Evolutionary conservation across 2,888 invertebrate genomes (phyloP), one percentile per base, ranked within the genome.

Genomic region (Ptychoptera contaminata): DNA sequence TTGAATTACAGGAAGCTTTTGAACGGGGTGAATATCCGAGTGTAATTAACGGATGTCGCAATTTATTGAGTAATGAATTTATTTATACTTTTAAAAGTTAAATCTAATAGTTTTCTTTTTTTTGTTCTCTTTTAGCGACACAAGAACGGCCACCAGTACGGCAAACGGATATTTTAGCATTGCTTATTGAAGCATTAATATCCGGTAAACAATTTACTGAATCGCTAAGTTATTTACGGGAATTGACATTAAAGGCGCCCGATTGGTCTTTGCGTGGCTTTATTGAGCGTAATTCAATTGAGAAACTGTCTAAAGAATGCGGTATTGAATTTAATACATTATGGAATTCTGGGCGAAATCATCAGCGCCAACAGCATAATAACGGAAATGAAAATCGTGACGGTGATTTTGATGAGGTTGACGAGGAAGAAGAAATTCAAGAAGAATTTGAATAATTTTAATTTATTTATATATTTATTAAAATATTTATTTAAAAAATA

Each of bases 141-240:
- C 59, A 62, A 0, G 66, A 67, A 50, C 53, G 58, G 12, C 61
- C 63, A 2, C 66, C 66, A 15, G 61, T 65, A 39, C 58, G 61
- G 1, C 63, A 64, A 43, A 49, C 59, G 1, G 63, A 66, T 45
- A 58, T 67, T 10, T 50, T 63, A 42, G 59, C 60, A 8, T 54
- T 65, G 55, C 51, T 65, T 15, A 54, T 65, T 34, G 57, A 60
- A n/a, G 60, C 61, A 2, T 45, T 65, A 32, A 54, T 58, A 14
- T 56, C 56, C 45, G 53, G 58, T 5, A 63, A 65, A 46, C 61
- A 62, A 36, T 67, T 56, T 49, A 48, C 58, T 1, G 66, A 67
- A 44, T 63, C 66, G 2, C 56, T 60, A 7, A 57, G 59, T 1
- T 57, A 58, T 0, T 53, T 67, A 1, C 59, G 61, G 34, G 64